Conservation (phyloP, 2,888 invertebrate species). For the Drosophila atripex region DNA sequence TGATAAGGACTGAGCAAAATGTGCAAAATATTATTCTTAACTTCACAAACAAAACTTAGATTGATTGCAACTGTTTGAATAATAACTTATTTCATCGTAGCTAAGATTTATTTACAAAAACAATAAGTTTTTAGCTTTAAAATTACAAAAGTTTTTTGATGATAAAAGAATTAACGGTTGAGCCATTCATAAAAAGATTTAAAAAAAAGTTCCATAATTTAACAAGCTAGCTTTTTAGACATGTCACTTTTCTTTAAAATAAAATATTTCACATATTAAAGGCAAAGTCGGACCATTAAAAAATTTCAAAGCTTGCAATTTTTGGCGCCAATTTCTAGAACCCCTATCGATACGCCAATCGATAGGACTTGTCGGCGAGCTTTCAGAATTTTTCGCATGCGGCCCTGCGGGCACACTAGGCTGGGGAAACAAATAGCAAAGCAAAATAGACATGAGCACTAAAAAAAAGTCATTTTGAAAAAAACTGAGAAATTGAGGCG, state of each 20-base stretch:
- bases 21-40: background rate
- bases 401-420: conserved; percentile 1
- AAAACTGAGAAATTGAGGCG: conserved; percentile 46
- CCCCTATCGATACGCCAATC: background rate
- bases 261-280: background rate
- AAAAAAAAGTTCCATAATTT: background rate
- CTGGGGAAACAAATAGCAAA: conserved; percentile 14
- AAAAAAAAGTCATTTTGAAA: conserved; percentile 50
- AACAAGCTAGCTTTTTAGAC: background rate
- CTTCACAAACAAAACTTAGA: background rate
- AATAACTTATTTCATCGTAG: too few relatives aligned
- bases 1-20: background rate
- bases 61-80: background rate
- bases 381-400: conserved; percentile 4
- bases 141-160: too few relatives aligned
- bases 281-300: background rate
- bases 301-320: background rate
- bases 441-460: conserved; percentile 19
- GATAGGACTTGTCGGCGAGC: background rate
- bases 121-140: too few relatives aligned
- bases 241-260: background rate
- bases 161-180: too few relatives aligned
- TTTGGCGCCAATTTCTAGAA: background rate
- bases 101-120: too few relatives aligned
- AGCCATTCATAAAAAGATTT: background rate